Conservation (phyloP, 2,113 vertebrate species). For the Aspiorhynchus laticeps region DNA sequence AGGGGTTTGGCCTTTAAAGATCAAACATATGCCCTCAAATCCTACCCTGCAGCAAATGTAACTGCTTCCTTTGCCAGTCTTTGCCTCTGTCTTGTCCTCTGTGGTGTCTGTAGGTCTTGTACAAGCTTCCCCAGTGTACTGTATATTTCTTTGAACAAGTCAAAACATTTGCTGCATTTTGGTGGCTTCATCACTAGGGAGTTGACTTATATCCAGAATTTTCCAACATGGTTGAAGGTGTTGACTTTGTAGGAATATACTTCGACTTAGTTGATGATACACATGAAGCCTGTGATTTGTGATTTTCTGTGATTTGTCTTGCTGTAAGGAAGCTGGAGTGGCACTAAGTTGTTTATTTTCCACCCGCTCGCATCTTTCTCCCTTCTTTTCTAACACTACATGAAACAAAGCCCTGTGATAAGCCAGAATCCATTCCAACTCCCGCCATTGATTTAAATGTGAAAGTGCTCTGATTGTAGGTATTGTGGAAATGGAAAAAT, state of each 20-base stretch:
- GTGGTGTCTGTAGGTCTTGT: neutral
- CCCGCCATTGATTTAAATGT: slow-evolving; percentile 51
- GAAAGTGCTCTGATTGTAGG: slow-evolving; percentile 52
- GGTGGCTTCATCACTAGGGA: neutral
- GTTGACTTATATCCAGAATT: neutral
- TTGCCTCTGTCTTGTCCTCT: slow-evolving; percentile 13
- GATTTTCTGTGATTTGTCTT: neutral
- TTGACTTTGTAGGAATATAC: neutral
- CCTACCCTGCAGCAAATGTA: neutral
- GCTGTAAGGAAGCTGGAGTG: neutral
- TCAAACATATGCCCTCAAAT: slow-evolving; percentile 18
- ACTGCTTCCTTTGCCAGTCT: neutral
- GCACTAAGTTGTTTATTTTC: neutral
- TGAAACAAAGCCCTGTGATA: slow-evolving; percentile 49
- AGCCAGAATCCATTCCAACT: slow-evolving; percentile 47
- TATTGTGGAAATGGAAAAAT: slow-evolving; percentile 37
- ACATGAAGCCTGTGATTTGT: neutral
- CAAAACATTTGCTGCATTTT: neutral
- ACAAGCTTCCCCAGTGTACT: neutral
- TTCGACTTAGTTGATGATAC: neutral
- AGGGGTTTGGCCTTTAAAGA: slow-evolving; percentile 41
- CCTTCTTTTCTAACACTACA: neutral
- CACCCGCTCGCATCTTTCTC: neutral
- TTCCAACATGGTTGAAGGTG: neutral
- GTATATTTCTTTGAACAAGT: neutral